Conservation (phyloP, 2,888 invertebrate genomes). For the Conchocele bisecta region DNA sequence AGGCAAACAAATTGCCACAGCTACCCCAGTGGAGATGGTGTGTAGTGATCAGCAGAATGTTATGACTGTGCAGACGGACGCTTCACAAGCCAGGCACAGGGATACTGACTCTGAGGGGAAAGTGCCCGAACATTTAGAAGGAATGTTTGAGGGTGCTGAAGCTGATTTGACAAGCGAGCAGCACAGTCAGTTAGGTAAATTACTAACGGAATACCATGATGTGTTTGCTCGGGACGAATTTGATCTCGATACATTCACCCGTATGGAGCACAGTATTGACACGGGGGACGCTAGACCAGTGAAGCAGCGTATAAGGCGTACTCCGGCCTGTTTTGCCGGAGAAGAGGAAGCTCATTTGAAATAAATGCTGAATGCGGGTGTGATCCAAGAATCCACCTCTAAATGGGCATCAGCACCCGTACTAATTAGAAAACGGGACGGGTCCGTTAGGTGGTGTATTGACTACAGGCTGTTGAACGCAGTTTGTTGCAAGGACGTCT, state of each 20-base stretch:
- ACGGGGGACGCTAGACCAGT: conserved; percentile 24
- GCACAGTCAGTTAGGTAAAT: conserved; percentile 1
- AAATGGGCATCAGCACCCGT: conserved; percentile 52
- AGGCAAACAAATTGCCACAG: conserved; percentile 21
- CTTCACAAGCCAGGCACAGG: too few relatives aligned
- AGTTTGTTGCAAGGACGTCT: conserved; percentile 1
- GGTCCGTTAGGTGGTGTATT: conserved; percentile 8
- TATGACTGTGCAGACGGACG: too few relatives aligned
- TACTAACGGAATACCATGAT: not conserved
- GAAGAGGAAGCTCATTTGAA: conserved; percentile 44
- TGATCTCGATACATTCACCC: conserved; percentile 11
- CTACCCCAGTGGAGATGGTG: not conserved
- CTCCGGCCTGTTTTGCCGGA: conserved; percentile 26
- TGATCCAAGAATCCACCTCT: conserved; percentile 32
- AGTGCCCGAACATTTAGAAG: conserved; percentile 12
- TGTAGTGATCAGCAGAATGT: not conserved
- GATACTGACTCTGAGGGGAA: too few relatives aligned
- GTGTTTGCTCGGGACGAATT: conserved; percentile 7
- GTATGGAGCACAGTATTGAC: conserved; percentile 21
- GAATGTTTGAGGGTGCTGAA: conserved; percentile 1
- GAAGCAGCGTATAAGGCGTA: conserved; percentile 41
- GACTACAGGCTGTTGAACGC: conserved; percentile 5
- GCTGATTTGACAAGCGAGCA: conserved; percentile 4
- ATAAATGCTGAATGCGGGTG: conserved; percentile 33
- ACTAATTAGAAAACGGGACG: conserved; percentile 38